These are phyloP conservation scores for Isurus oxyrinchus DNA, from an alignment of 2,113 vertebrate species.

Conservation along the genomic window DNA sequence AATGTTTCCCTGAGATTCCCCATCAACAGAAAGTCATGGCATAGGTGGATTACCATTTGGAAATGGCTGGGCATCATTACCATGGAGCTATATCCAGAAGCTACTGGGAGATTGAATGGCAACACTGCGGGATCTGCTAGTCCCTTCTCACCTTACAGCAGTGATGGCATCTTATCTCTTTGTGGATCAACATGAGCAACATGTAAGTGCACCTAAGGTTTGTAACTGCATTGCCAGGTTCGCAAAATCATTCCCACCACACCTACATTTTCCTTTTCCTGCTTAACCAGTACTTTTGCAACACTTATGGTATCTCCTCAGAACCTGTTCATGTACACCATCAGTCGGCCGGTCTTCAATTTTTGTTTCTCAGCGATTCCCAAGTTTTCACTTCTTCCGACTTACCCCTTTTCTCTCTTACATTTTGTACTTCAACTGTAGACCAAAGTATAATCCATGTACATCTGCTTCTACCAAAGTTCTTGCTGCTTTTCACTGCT, in stretches of 20 bases:
- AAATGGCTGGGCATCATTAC: background rate
- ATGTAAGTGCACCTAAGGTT: background rate
- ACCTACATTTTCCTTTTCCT: background rate
- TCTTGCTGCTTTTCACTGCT: background rate
- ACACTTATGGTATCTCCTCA: background rate
- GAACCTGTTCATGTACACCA: background rate
- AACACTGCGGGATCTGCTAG: background rate
- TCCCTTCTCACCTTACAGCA: background rate
- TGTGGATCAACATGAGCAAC: background rate
- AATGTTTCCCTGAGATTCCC: background rate
- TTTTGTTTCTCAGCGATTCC: background rate
- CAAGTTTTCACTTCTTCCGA: background rate
- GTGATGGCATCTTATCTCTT: background rate
- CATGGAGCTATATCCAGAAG: background rate
- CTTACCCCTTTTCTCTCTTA: background rate
- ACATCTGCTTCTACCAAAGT: background rate
- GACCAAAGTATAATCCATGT: background rate
- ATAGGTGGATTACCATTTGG: background rate
- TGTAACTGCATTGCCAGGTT: background rate
- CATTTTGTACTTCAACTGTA: background rate
- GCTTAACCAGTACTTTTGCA: background rate
- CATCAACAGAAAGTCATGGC: background rate
- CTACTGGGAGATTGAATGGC: background rate
- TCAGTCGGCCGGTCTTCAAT: background rate
- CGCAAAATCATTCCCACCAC: background rate